A percentile compares a stretch with the other conserved stretches of the same genome.
Conservation (phyloP, 1,140 invertebrate species). For the Sweltsa coloradensis region DNA sequence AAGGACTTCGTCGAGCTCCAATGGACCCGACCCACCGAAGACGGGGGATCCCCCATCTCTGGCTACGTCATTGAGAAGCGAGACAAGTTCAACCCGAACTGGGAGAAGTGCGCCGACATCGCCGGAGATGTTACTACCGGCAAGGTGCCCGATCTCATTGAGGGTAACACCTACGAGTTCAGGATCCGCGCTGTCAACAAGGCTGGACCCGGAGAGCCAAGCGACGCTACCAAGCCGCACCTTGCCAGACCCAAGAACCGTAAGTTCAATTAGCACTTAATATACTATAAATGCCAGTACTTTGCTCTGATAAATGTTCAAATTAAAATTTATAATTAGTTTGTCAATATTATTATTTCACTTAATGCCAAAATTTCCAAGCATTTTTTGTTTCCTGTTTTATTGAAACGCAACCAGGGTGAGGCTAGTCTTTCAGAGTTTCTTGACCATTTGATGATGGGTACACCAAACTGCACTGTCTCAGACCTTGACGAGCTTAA, state of each 20-base stretch:
- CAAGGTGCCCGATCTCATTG: conserved; percentile 75
- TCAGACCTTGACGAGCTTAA: too few species aligned
- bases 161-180: conserved; percentile 90
- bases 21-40: conserved; percentile 75
- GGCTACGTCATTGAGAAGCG: conserved; percentile 94
- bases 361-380: too few species aligned
- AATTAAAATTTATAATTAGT: too few species aligned
- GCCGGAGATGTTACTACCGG: conserved; percentile 71
- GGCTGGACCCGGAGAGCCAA: conserved; percentile 82
- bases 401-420: too few species aligned
- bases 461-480: too few species aligned
- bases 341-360: too few species aligned
- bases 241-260: conserved; percentile 83
- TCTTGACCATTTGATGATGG: too few species aligned
- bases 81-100: conserved; percentile 66
- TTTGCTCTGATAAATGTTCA: too few species aligned
- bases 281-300: too few species aligned
- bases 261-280: too few species aligned
- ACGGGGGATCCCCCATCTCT: conserved; percentile 82
- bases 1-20: conserved; percentile 88
- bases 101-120: conserved; percentile 79
- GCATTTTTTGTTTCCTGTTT: too few species aligned
- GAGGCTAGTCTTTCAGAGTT: too few species aligned
- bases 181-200: conserved; percentile 91
- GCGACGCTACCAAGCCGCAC: conserved; percentile 77